phyloP scores from a whole-genome alignment of 1,140 invertebrate species.

The Coelopa frigida region DNA sequence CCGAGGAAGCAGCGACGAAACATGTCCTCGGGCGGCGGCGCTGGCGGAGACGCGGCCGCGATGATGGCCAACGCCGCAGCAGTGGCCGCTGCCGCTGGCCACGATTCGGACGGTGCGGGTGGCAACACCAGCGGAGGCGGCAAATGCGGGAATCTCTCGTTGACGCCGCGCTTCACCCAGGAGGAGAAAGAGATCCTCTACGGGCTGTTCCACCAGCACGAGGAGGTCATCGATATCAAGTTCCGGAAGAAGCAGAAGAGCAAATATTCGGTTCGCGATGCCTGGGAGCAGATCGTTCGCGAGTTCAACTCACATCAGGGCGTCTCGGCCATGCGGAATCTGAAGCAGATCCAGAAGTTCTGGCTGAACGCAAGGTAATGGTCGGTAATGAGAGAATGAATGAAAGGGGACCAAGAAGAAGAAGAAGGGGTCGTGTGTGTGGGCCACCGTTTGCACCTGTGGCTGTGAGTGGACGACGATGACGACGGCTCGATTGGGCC shows the following conservation, averaged over 20 bases:
- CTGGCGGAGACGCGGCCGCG: not conserved
- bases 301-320: constrained; percentile 38
- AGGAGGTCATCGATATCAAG: constrained; percentile 43
- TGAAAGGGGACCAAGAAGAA: too few relatives aligned
- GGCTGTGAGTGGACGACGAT: too few relatives aligned
- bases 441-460: too few relatives aligned
- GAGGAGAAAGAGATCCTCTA: constrained; percentile 43
- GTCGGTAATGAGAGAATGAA: too few relatives aligned
- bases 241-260: constrained; percentile 37
- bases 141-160: constrained; percentile 25
- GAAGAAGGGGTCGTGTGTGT: too few relatives aligned
- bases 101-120: constrained; percentile 11
- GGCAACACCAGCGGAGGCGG: constrained; percentile 1
- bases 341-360: constrained; percentile 44
- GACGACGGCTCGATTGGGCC: too few relatives aligned
- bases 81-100: not conserved
- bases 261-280: constrained; percentile 40
- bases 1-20: constrained; percentile 6
- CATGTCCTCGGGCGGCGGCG: too few relatives aligned
- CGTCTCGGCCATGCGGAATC: constrained; percentile 33
- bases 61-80: not conserved
- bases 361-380: constrained; percentile 43
- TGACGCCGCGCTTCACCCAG: constrained; percentile 39
- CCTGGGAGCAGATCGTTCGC: constrained; percentile 40
- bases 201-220: constrained; percentile 32